Evolutionary conservation across 1,140 invertebrate species (phyloP).

Genomic region (Bombus impatiens): DNA sequence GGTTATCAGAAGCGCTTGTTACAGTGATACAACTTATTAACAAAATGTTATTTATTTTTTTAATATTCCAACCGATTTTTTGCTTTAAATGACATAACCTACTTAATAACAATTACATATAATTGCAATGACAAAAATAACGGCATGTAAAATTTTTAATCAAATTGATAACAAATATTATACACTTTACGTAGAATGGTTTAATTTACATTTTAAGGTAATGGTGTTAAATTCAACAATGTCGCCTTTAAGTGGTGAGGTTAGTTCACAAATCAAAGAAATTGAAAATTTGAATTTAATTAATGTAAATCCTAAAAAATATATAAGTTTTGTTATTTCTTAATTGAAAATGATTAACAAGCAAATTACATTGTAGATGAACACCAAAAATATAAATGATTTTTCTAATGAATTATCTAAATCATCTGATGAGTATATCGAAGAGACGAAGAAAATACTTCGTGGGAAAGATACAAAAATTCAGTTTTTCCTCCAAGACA

Average conservation of each 20-base stretch:
- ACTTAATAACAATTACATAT: not conserved
- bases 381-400: conserved; percentile 21
- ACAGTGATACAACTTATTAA: not conserved
- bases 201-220: conserved; percentile 45
- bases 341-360: not conserved
- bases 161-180: conserved; percentile 42
- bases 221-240: conserved; percentile 42
- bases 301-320: not conserved
- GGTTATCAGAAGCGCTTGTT: not conserved
- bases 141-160: conserved; percentile 53
- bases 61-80: not conserved
- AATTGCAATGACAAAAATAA: conserved; percentile 47
- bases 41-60: not conserved
- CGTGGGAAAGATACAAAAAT: conserved; percentile 47
- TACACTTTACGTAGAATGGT: conserved; percentile 60
- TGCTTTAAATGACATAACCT: not conserved
- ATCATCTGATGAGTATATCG: conserved; percentile 49
- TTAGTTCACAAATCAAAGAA: conserved; percentile 14
- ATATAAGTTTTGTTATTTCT: not conserved
- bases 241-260: conserved; percentile 51
- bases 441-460: conserved; percentile 57
- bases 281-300: not conserved
- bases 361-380: conserved; percentile 53
- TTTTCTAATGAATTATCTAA: conserved; percentile 46
- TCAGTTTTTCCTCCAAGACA: conserved; percentile 57